Evolutionary conservation across 2,888 invertebrate species (phyloP).

Genomic region (Lamellibrachia columna): DNA sequence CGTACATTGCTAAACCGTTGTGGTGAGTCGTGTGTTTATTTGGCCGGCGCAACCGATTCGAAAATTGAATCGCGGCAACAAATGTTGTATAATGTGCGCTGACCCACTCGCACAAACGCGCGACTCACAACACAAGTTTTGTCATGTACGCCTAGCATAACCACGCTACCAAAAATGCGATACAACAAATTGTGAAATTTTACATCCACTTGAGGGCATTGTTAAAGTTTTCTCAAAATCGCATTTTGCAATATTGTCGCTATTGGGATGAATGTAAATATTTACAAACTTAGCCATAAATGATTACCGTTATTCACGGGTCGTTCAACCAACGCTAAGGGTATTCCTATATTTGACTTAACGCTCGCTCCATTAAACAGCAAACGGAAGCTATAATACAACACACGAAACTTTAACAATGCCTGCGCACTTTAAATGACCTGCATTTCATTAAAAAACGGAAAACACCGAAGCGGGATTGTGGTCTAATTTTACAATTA

Average conservation of each 20-base stretch:
- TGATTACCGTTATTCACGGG: neutral
- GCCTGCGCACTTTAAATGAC: neutral
- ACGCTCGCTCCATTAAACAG: neutral
- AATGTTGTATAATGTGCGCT: too few relatives aligned
- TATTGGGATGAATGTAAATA: too few relatives aligned
- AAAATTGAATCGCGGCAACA: too few relatives aligned
- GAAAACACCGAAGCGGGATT: neutral
- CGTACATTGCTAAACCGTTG: too few relatives aligned
- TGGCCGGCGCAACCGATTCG: too few relatives aligned
- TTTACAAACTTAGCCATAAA: neutral
- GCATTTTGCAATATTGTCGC: neutral
- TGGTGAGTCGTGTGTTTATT: too few relatives aligned
- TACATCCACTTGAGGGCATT: neutral
- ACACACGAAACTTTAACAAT: neutral
- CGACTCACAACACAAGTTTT: too few relatives aligned
- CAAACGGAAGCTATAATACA: neutral
- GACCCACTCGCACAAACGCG: too few relatives aligned
- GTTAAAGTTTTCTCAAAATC: neutral
- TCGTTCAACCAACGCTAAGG: neutral
- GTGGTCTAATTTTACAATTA: neutral
- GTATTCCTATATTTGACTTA: neutral
- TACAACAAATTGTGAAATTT: neutral
- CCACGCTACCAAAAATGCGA: neutral
- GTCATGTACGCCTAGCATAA: too few relatives aligned
- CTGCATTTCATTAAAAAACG: neutral